These are phyloP conservation scores for Sitodiplosis mosellana DNA, from an alignment of 1,140 invertebrate species.

Conservation along the genomic window DNA sequence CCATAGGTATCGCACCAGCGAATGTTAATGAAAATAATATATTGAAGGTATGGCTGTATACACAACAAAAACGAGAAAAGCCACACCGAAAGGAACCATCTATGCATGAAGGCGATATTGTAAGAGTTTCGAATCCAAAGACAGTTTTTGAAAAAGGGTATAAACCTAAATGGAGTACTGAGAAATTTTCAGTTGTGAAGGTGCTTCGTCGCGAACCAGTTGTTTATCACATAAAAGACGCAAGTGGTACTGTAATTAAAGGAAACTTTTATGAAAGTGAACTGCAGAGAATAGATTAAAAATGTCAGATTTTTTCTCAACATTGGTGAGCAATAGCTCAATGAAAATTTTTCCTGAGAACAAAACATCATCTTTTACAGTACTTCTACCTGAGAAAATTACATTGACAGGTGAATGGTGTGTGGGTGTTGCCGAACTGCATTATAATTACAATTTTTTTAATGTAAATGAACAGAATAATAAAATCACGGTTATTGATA, in stretches of 20 bases:
- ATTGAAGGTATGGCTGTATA: not conserved
- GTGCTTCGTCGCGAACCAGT: not conserved
- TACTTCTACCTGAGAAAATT: not conserved
- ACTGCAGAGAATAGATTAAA: not conserved
- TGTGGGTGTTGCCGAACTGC: not conserved
- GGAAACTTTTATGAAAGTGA: not conserved
- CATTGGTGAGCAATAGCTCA: not conserved
- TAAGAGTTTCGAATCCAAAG: constrained; percentile 14
- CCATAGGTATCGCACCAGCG: constrained; percentile 18
- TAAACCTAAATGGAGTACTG: constrained; percentile 13
- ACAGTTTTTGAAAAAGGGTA: constrained; percentile 14
- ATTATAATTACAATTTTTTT: not conserved
- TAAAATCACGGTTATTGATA: no score
- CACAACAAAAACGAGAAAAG: not conserved
- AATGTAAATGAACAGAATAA: not conserved
- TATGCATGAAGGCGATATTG: constrained; percentile 13
- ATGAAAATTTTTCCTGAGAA: not conserved
- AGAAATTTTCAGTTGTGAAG: constrained; percentile 13
- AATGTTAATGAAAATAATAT: constrained; percentile 9
- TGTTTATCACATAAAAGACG: not conserved
- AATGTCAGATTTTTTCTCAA: not conserved
- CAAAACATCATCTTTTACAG: not conserved
- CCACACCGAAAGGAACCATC: not conserved
- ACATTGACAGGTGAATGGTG: not conserved
- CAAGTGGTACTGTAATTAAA: not conserved